Base-by-base conservation (phyloP, 92 coral and sea anemone species). In the Palythoa grandiflora region DNA sequence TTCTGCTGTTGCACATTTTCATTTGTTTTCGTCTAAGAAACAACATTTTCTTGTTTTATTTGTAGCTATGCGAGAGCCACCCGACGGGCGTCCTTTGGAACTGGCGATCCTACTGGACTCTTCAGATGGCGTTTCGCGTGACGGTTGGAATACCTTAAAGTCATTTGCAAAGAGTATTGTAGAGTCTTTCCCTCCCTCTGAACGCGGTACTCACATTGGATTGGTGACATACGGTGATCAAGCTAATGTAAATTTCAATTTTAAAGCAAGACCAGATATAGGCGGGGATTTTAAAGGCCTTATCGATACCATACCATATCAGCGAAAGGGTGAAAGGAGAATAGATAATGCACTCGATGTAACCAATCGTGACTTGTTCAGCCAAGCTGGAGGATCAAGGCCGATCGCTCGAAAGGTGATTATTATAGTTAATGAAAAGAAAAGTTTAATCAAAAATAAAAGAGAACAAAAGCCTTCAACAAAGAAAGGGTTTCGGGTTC, bases 361-460 rank as follows among this genome's bases (percentile, higher is more conserved):
- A 78, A 94, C 94, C 9, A 85, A 91, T 53, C 73, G 79, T 9
- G 85, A 89, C 47, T 68, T 95, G 77, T 93, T 95, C 61, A 88
- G 94, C 51, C 78, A 71, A 51, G 86, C 88, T 35, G 93, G 89
- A 57, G 98, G 98, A 17, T 89, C 98, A 35, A 89, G 98, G 73
- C 92, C 89, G 36, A 93, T 91, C 21, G 94, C 95, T 54, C 93
- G 93, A 54, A 95, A 90, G 94, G 98, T 95, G 50, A 44, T 44
- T 44, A 44, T 8, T 44, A 2, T 5, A 4, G 4, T 44, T 44
- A 44, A 4, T 8, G 7, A 44, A 3, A 44, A 44, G 50, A 0
- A 44, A 44, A 5, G 5, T 44, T 44, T 44, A 44, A 44, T 44
- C 50, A 8, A 44, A 44, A 44, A 44, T 4, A 44, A 44, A 4